A percentile compares a stretch with the other conserved stretches of the same genome.
Evolutionary conservation across 2,113 vertebrate genomes (phyloP).

Genomic region (Andinoacara biseriatus): DNA sequence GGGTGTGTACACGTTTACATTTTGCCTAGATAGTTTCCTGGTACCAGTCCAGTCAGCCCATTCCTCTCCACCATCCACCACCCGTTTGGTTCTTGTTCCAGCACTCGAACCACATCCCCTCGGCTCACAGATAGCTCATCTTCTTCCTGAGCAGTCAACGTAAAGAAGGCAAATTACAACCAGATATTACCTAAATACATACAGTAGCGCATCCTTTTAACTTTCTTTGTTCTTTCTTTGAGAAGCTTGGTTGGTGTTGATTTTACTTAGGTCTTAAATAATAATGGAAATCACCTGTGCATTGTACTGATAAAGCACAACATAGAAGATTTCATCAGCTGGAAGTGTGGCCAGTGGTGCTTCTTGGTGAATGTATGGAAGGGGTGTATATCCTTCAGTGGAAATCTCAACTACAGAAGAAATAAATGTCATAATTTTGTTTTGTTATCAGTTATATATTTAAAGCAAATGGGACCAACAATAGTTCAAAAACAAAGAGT

Average conservation of each 20-base stretch:
- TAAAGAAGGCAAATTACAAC: slow-evolving; percentile 15
- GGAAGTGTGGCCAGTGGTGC: background rate
- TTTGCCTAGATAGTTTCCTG: slow-evolving; percentile 89
- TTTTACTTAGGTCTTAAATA: background rate
- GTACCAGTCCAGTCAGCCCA: slow-evolving; percentile 86
- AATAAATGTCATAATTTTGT: background rate
- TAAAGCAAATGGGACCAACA: background rate
- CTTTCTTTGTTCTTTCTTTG: background rate
- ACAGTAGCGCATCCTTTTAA: background rate
- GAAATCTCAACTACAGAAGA: slow-evolving; percentile 32
- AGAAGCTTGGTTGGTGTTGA: background rate
- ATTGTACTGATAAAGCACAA: slow-evolving; percentile 61
- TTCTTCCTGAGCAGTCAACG: slow-evolving; percentile 73
- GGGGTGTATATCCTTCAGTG: slow-evolving; percentile 69
- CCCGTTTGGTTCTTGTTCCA: slow-evolving; percentile 85
- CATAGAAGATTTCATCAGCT: slow-evolving; percentile 50
- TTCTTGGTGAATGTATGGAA: slow-evolving; percentile 42
- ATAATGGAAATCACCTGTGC: slow-evolving; percentile 61
- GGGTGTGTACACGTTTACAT: slow-evolving; percentile 66
- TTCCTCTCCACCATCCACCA: slow-evolving; percentile 91
- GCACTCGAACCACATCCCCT: slow-evolving; percentile 85
- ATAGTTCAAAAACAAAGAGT: background rate
- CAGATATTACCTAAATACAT: background rate
- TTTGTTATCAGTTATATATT: background rate
- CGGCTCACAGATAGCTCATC: slow-evolving; percentile 88